A percentile compares a stretch with the other conserved stretches of the same genome.
Conservation (phyloP, 2,888 invertebrate species). For the Ochlodes sylvanus region DNA sequence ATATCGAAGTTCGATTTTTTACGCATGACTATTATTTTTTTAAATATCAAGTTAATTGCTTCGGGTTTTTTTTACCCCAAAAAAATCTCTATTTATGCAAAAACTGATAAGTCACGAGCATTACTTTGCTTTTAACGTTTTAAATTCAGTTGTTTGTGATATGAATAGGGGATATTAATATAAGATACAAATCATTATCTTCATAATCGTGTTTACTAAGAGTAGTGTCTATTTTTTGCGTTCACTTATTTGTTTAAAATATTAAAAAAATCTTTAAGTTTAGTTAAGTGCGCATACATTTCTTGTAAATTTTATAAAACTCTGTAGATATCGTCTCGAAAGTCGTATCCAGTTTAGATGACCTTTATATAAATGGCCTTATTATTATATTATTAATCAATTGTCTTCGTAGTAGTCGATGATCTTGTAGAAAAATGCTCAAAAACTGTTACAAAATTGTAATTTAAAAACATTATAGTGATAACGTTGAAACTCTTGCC, state of each 20-base stretch:
- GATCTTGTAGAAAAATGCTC: slow-evolving; percentile 17
- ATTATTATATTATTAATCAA: slow-evolving; percentile 65
- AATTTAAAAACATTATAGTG: too few relatives aligned
- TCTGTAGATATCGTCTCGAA: slow-evolving; percentile 61
- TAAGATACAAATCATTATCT: background rate
- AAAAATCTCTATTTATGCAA: slow-evolving; percentile 22
- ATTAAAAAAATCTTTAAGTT: background rate
- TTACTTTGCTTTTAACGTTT: slow-evolving; percentile 14
- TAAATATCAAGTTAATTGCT: slow-evolving; percentile 21
- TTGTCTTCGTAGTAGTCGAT: slow-evolving; percentile 51
- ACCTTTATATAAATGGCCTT: slow-evolving; percentile 76
- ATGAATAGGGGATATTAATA: background rate
- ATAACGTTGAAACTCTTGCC: too few relatives aligned
- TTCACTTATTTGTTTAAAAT: background rate
- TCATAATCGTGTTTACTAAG: background rate
- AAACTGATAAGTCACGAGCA: slow-evolving; percentile 27
- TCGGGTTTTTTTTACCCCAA: slow-evolving; percentile 8
- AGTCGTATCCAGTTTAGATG: slow-evolving; percentile 67
- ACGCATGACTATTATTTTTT: slow-evolving; percentile 16
- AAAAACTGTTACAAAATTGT: background rate
- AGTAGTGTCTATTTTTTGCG: background rate
- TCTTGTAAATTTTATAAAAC: slow-evolving; percentile 55
- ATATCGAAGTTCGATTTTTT: slow-evolving; percentile 22
- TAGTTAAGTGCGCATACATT: slow-evolving; percentile 46
- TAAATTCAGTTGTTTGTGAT: slow-evolving; percentile 3